Percentiles rank a stretch among this genome's conserved stretches.
These are phyloP conservation scores for Tokudaia muenninki DNA, from an alignment of 2,797 vertebrate genomes.

Conservation along the genomic window DNA sequence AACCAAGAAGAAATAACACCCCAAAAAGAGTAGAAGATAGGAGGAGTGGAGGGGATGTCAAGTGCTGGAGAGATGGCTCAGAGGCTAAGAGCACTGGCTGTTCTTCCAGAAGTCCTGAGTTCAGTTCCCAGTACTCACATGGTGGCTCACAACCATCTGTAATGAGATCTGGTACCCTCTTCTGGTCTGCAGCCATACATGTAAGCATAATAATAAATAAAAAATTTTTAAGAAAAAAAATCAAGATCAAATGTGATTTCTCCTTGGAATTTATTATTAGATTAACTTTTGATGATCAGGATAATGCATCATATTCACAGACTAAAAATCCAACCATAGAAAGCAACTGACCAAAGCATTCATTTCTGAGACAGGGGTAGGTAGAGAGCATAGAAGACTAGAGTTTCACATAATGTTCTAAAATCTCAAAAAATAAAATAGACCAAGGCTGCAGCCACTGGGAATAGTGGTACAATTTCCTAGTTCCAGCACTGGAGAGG, in stretches of 20 bases:
- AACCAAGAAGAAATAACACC: background rate
- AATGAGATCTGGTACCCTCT: background rate
- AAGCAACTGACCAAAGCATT: background rate
- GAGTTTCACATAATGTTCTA: background rate
- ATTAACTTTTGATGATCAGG: slow-evolving; percentile 33
- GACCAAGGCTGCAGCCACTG: background rate
- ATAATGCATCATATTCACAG: background rate
- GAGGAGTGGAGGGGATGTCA: background rate
- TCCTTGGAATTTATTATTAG: background rate
- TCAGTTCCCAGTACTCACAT: background rate
- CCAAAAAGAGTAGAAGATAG: no score
- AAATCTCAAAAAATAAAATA: background rate
- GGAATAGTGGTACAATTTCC: background rate
- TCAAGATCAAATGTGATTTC: background rate
- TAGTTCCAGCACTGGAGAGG: background rate
- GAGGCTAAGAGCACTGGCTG: background rate
- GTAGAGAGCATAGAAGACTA: background rate
- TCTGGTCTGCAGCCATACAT: background rate
- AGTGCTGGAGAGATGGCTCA: background rate
- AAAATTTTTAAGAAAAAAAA: background rate
- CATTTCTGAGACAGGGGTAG: background rate
- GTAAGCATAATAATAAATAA: background rate
- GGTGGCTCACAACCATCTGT: background rate
- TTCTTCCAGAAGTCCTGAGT: background rate
- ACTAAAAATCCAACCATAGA: background rate